These are phyloP conservation scores for Patella ulyssiponensis DNA, from an alignment of 2,888 invertebrate genomes.

Conservation along the genomic window DNA sequence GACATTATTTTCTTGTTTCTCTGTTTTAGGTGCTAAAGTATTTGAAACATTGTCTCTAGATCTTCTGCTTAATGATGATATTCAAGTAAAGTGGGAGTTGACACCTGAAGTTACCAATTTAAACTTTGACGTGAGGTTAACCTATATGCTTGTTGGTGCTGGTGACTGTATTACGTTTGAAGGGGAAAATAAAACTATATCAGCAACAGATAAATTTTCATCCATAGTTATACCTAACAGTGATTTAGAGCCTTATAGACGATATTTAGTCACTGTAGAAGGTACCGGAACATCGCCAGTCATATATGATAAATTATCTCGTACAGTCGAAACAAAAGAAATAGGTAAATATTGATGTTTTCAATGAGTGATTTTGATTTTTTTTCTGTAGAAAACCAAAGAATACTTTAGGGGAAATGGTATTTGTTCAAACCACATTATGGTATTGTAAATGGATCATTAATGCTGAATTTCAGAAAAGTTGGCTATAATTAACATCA, in stretches of 20 bases:
- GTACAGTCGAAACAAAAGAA: conserved; percentile 20
- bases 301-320: conserved; percentile 15
- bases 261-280: conserved; percentile 19
- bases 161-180: conserved; percentile 49
- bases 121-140: conserved; percentile 43
- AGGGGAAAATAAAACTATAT: conserved; percentile 21
- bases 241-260: conserved; percentile 9
- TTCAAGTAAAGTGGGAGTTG: conserved; percentile 43
- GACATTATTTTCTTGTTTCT: not conserved
- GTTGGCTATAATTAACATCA: too few relatives aligned
- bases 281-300: not conserved
- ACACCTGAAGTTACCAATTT: conserved; percentile 32
- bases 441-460: too few relatives aligned
- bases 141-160: conserved; percentile 43
- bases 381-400: too few relatives aligned
- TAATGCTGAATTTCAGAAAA: too few relatives aligned
- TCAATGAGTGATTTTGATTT: too few relatives aligned
- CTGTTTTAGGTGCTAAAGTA: conserved; percentile 25
- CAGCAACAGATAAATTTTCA: conserved; percentile 17
- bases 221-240: not conserved
- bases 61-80: conserved; percentile 16
- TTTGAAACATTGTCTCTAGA: conserved; percentile 21
- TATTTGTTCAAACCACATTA: too few relatives aligned
- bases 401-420: too few relatives aligned
- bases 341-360: conserved; percentile 21